Evolutionary conservation across 1,140 invertebrate genomes (phyloP).

Genomic region (Acromyrmex echinatior): DNA sequence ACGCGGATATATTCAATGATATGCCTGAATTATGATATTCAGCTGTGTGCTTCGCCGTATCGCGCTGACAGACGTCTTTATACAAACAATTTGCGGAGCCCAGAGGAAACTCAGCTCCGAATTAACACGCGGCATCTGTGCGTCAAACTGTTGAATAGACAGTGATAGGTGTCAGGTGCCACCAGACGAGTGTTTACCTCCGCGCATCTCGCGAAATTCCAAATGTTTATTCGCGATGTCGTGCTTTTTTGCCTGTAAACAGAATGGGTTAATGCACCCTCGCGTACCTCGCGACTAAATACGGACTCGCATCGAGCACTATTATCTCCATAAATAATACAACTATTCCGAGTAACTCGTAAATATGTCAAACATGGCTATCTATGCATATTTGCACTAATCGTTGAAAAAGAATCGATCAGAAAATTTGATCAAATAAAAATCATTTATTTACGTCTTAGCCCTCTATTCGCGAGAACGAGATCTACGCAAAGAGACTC

Average conservation of each 20-base stretch:
- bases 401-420: background rate
- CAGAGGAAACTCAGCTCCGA: conserved; percentile 49
- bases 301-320: too few species aligned
- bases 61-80: conserved; percentile 51
- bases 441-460: background rate
- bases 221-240: conserved; percentile 52
- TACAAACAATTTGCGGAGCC: conserved; percentile 41
- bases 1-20: conserved; percentile 8
- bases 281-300: background rate
- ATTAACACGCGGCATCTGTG: conserved; percentile 60
- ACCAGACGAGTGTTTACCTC: conserved; percentile 53
- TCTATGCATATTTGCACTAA: background rate
- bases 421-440: background rate
- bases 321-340: background rate
- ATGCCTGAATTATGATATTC: conserved; percentile 48
- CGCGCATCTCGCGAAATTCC: conserved; percentile 50
- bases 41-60: background rate
- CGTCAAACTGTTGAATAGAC: conserved; percentile 60
- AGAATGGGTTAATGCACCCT: conserved; percentile 54
- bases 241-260: conserved; percentile 59
- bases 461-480: background rate
- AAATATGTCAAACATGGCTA: background rate
- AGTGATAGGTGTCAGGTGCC: conserved; percentile 63
- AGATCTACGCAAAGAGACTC: conserved; percentile 59
- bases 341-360: background rate